phyloP scores from a whole-genome alignment of 2,797 vertebrate species.

The Notolepis coatsorum region DNA sequence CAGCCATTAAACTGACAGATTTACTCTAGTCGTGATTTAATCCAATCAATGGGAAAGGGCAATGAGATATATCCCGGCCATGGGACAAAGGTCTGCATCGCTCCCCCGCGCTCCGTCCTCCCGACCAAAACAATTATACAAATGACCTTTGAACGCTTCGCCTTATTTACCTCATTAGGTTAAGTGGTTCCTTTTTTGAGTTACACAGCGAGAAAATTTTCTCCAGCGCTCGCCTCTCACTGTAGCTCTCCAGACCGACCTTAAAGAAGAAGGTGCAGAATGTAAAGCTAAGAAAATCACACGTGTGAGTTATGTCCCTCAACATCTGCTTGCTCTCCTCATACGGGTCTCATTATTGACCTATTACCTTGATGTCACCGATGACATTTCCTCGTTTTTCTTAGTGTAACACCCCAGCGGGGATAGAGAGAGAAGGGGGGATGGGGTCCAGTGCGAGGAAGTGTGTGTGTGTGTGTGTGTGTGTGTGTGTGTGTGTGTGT shows the following conservation, averaged over 20 bases:
- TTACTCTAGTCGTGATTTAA: constrained; percentile 79
- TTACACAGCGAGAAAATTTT: constrained; percentile 46
- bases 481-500: too few relatives aligned
- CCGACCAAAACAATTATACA: constrained; percentile 83
- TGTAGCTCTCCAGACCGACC: constrained; percentile 38
- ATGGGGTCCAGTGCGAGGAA: constrained; percentile 37
- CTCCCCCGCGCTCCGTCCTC: constrained; percentile 70
- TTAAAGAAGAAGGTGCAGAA: constrained; percentile 41
- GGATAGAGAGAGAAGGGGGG: constrained; percentile 32
- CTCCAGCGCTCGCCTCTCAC: constrained; percentile 46
- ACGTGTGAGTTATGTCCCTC: constrained; percentile 44
- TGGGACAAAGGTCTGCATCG: constrained; percentile 79
- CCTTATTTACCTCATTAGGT: constrained; percentile 81
- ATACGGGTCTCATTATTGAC: constrained; percentile 31
- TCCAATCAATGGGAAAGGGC: constrained; percentile 71
- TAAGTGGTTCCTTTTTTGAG: constrained; percentile 72
- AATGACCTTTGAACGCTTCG: constrained; percentile 82
- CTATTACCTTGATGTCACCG: constrained; percentile 46
- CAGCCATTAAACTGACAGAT: constrained; percentile 78
- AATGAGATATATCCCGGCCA: constrained; percentile 77
- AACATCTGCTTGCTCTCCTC: constrained; percentile 26
- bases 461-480: too few relatives aligned
- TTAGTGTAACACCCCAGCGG: constrained; percentile 44
- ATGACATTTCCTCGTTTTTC: constrained; percentile 55
- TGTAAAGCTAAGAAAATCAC: constrained; percentile 60